Conservation (phyloP, 2,797 vertebrate genomes). For the Chaetodon trifasciatus region DNA sequence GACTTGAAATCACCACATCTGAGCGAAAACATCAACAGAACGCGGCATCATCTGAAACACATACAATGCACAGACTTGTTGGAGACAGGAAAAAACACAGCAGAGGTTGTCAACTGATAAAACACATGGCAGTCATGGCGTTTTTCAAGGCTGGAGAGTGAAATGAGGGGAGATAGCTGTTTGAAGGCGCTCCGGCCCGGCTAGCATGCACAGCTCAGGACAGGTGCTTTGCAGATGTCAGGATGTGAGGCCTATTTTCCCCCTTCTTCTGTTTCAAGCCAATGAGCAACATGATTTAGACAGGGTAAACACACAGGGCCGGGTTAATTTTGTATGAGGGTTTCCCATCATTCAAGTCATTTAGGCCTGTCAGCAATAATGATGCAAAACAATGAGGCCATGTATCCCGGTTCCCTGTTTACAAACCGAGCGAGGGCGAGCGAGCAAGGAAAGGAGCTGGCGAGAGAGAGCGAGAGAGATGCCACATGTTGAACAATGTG, state of each 20-base stretch:
- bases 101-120: conserved; percentile 26
- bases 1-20: background rate
- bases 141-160: conserved; percentile 36
- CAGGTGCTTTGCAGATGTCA: conserved; percentile 86
- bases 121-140: conserved; percentile 24
- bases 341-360: conserved; percentile 80
- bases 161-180: conserved; percentile 54
- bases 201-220: conserved; percentile 57
- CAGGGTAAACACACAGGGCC: conserved; percentile 77
- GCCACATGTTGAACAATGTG: conserved; percentile 78
- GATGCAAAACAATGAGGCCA: conserved; percentile 81
- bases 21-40: background rate
- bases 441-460: conserved; percentile 11
- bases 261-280: conserved; percentile 59
- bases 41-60: conserved; percentile 1
- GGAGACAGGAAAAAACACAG: conserved; percentile 34
- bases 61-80: background rate
- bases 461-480: conserved; percentile 42
- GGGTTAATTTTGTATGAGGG: conserved; percentile 76
- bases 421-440: conserved; percentile 55
- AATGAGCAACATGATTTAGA: conserved; percentile 74
- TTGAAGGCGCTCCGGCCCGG: conserved; percentile 52
- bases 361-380: conserved; percentile 80
- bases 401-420: conserved; percentile 70
- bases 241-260: conserved; percentile 68